Conservation (phyloP, 2,797 vertebrate species). For the Galagoides demidoff region DNA sequence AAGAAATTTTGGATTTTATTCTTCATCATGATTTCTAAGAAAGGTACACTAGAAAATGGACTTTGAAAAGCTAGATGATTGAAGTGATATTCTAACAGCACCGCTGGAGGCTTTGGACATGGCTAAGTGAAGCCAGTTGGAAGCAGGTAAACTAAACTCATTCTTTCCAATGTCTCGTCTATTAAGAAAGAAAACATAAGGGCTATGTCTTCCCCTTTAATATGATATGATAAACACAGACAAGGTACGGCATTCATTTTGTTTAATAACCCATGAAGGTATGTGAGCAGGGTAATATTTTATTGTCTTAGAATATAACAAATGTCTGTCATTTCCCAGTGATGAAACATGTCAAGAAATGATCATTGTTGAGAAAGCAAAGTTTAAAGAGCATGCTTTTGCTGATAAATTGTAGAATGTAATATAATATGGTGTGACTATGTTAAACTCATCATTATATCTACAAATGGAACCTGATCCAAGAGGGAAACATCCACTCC, state of each 20-base stretch:
- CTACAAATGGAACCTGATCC: conserved; percentile 45
- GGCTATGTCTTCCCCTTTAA: conserved; percentile 68
- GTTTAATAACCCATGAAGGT: conserved; percentile 78
- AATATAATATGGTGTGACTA: conserved; percentile 63
- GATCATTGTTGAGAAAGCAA: conserved; percentile 71
- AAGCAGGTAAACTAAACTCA: conserved; percentile 57
- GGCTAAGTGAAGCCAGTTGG: conserved; percentile 9
- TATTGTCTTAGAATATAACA: conserved; percentile 80
- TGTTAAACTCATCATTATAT: conserved; percentile 72
- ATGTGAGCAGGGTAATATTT: conserved; percentile 79
- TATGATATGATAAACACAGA: conserved; percentile 75
- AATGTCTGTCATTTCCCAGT: conserved; percentile 76
- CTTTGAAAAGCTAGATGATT: background rate
- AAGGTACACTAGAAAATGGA: conserved; percentile 26
- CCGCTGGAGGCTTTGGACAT: background rate
- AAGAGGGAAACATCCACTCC: conserved; percentile 23
- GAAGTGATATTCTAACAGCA: background rate
- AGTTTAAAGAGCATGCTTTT: conserved; percentile 75
- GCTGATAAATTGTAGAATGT: conserved; percentile 81
- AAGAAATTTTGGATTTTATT: background rate
- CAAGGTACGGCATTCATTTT: conserved; percentile 76
- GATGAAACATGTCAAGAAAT: conserved; percentile 79
- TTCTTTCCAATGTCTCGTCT: conserved; percentile 61
- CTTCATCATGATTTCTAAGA: conserved; percentile 18
- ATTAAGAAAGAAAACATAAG: conserved; percentile 65